Evolutionary conservation across 1,140 invertebrate species (phyloP).

Genomic region (Schlechtendalia chinensis): DNA sequence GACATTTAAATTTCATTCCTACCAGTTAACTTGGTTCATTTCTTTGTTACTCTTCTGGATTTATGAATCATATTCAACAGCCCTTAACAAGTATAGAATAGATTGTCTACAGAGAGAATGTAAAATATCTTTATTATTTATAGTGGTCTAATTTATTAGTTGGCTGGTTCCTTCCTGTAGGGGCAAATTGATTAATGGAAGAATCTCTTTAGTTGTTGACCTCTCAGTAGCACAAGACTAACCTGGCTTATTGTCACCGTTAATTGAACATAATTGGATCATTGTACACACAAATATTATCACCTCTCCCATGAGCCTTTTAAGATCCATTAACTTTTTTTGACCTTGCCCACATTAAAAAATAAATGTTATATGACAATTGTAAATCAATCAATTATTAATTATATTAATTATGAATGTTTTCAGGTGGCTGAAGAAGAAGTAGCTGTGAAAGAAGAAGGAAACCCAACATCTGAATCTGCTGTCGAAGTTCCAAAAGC

Average conservation of each 20-base stretch:
- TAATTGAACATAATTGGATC: slow-evolving; percentile 47
- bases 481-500: slow-evolving; percentile 24
- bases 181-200: slow-evolving; percentile 38
- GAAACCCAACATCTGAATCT: slow-evolving; percentile 9
- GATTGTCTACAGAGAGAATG: background rate
- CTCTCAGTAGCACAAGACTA: slow-evolving; percentile 1
- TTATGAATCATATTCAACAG: slow-evolving; percentile 10
- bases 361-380: background rate
- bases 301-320: background rate
- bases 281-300: slow-evolving; percentile 5
- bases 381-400: slow-evolving; percentile 14
- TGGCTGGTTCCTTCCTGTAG: slow-evolving; percentile 39
- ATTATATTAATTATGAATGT: too few species aligned
- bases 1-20: background rate
- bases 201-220: slow-evolving; percentile 31
- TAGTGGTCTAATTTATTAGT: slow-evolving; percentile 16
- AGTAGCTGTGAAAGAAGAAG: slow-evolving; percentile 3
- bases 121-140: slow-evolving; percentile 29
- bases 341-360: slow-evolving; percentile 15
- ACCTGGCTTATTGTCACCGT: background rate
- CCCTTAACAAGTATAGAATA: slow-evolving; percentile 41
- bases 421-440: slow-evolving; percentile 42
- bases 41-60: background rate
- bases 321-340: background rate
- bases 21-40: background rate